These are phyloP conservation scores for Chaetodon trifasciatus DNA, from an alignment of 2,797 vertebrate genomes.

Conservation along the genomic window DNA sequence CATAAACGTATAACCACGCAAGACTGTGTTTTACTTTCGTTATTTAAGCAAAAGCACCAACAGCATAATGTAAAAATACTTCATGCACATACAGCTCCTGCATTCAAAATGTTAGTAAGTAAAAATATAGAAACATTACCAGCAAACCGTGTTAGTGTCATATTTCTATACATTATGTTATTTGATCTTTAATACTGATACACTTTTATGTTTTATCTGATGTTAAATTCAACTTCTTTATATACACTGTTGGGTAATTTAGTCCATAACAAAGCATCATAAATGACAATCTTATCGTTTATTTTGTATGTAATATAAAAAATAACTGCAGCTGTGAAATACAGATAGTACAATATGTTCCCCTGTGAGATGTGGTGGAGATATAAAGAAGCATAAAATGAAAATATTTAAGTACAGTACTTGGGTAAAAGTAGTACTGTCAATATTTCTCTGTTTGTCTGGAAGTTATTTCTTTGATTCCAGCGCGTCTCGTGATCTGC, in stretches of 20 bases:
- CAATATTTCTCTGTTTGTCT: background rate
- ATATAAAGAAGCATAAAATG: background rate
- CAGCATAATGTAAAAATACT: background rate
- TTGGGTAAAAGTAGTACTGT: background rate
- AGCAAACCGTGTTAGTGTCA: no score
- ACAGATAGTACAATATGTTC: background rate
- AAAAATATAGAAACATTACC: slow-evolving; percentile 1
- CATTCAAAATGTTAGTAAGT: background rate
- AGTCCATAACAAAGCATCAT: background rate
- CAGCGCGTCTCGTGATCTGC: slow-evolving; percentile 29
- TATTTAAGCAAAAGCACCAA: background rate
- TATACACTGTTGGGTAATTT: background rate
- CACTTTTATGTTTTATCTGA: background rate
- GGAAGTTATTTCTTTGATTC: background rate
- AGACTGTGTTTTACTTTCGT: background rate
- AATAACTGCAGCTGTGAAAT: background rate
- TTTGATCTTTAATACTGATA: background rate
- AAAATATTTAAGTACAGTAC: background rate
- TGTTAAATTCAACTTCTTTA: background rate
- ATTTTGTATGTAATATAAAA: background rate
- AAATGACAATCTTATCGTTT: background rate
- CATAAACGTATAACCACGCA: background rate
- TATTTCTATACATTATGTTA: background rate
- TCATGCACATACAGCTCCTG: background rate
- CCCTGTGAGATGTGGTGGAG: background rate